Evolutionary conservation across 2,888 invertebrate genomes (phyloP).

Genomic region (Plutella xylostella): DNA sequence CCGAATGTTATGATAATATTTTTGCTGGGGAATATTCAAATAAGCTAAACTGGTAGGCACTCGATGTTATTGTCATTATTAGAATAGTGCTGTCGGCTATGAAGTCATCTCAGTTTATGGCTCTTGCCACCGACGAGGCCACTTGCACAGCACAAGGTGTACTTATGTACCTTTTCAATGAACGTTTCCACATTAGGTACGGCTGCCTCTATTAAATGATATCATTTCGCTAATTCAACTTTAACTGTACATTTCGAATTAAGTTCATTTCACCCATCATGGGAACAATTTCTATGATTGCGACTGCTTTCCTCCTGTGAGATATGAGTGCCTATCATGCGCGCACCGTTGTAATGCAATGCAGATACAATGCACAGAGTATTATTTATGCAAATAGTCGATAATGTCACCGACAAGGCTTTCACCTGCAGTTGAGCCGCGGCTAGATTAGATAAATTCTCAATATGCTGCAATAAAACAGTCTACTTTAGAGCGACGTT

Average conservation of each 20-base stretch:
- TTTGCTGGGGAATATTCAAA: too few species aligned
- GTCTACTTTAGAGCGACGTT: slow-evolving; percentile 55
- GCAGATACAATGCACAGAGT: not conserved
- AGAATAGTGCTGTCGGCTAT: too few species aligned
- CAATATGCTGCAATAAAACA: slow-evolving; percentile 31
- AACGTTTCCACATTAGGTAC: slow-evolving; percentile 9
- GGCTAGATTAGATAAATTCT: not conserved
- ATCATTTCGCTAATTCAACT: slow-evolving; percentile 37
- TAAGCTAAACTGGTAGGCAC: too few species aligned
- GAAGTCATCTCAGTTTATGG: slow-evolving; percentile 31
- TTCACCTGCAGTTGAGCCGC: not conserved
- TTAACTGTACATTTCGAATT: slow-evolving; percentile 29
- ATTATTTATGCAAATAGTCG: slow-evolving; percentile 1
- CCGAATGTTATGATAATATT: too few species aligned
- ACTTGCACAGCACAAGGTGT: not conserved
- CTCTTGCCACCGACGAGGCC: slow-evolving; percentile 15
- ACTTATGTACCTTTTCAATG: slow-evolving; percentile 14
- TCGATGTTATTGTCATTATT: too few species aligned
- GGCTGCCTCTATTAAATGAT: slow-evolving; percentile 37
- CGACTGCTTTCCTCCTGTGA: slow-evolving; percentile 30
- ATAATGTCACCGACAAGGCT: not conserved
- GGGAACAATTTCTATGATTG: slow-evolving; percentile 36
- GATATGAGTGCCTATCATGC: slow-evolving; percentile 15
- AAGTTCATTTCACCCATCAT: slow-evolving; percentile 27
- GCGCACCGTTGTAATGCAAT: slow-evolving; percentile 12